A percentile compares a stretch with the other conserved stretches of the same genome.
Conservation (phyloP, 2,113 vertebrate species). For the Cettia cetti region DNA sequence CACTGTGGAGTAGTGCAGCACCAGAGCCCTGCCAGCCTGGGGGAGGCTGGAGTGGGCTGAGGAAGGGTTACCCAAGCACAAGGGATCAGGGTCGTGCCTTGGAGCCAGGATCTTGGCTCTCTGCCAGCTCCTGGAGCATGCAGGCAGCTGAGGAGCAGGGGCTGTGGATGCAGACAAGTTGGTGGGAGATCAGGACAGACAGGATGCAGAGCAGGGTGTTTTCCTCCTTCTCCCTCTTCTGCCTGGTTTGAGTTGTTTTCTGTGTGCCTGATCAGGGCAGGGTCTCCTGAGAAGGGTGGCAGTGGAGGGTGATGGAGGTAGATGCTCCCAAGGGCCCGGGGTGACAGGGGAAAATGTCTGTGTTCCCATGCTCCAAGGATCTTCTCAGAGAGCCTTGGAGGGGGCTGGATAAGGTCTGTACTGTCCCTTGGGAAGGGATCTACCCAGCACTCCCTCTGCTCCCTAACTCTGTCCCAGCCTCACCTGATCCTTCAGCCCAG, state of each 20-base stretch:
- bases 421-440: not conserved
- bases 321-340: not conserved
- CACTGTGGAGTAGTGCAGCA: not conserved
- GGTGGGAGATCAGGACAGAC: not conserved
- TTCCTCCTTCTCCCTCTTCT: not conserved
- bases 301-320: not conserved
- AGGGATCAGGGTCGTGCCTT: not conserved
- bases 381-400: not conserved
- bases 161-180: not conserved
- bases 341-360: not conserved
- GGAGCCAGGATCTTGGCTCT: not conserved
- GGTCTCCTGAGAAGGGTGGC: not conserved
- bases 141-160: not conserved
- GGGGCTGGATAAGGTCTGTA: not conserved
- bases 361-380: not conserved
- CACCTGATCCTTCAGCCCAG: not conserved
- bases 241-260: not conserved
- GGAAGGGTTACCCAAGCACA: not conserved
- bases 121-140: rapidly evolving
- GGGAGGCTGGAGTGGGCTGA: not conserved
- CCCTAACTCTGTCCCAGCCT: not conserved
- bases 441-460: not conserved
- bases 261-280: not conserved
- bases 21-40: not conserved
- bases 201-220: not conserved